Evolutionary conservation across 2,888 invertebrate genomes (phyloP).

Genomic region (Tortricodes alternella): DNA sequence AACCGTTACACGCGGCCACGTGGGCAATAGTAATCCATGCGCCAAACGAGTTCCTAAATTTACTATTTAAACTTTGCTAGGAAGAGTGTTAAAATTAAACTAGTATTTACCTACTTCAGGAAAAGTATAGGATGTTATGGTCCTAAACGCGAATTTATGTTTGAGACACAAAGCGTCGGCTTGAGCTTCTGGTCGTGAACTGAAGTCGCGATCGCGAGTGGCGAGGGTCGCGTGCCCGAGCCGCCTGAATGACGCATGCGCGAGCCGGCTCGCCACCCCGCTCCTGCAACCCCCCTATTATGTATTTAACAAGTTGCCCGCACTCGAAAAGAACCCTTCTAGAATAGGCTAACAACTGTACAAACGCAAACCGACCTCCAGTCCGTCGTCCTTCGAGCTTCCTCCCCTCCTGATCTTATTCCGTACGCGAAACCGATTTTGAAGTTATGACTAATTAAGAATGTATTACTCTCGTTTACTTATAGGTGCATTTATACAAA

Average conservation of each 20-base stretch:
- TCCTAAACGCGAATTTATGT: slow-evolving; percentile 50
- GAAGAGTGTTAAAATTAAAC: slow-evolving; percentile 3
- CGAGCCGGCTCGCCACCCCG: slow-evolving; percentile 61
- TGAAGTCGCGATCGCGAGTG: slow-evolving; percentile 51
- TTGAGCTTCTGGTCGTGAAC: slow-evolving; percentile 56
- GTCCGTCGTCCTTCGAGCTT: slow-evolving; percentile 11
- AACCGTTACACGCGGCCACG: slow-evolving; percentile 15
- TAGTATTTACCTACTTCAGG: slow-evolving; percentile 62
- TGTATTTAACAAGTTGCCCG: slow-evolving; percentile 44
- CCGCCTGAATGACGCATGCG: slow-evolving; percentile 74
- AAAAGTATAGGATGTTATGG: slow-evolving; percentile 70
- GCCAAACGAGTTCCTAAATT: not conserved
- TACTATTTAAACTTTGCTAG: not conserved
- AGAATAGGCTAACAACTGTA: slow-evolving; percentile 50
- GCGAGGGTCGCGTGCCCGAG: slow-evolving; percentile 56
- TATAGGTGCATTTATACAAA: too few relatives aligned
- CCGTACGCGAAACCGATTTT: not conserved
- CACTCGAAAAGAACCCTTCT: slow-evolving; percentile 51
- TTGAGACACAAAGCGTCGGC: slow-evolving; percentile 44
- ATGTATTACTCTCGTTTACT: too few relatives aligned
- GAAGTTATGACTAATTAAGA: not conserved
- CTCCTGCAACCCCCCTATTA: slow-evolving; percentile 52
- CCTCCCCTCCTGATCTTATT: not conserved
- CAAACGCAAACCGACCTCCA: slow-evolving; percentile 34
- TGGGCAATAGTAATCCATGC: not conserved